Evolutionary conservation across 2,797 vertebrate genomes (phyloP).

Genomic region (Pempheris klunzingeri): DNA sequence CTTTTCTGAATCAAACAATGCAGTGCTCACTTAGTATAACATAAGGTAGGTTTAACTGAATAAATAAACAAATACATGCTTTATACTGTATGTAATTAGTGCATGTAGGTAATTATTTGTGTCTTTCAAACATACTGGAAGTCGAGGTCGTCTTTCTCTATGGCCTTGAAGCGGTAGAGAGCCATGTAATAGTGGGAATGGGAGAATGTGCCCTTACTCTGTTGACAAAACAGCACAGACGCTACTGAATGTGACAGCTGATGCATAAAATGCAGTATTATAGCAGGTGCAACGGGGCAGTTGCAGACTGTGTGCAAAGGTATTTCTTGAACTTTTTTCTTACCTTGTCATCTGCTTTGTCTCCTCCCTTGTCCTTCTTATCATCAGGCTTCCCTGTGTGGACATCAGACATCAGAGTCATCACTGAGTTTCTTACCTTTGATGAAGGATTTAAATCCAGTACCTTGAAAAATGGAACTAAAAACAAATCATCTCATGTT

Average conservation of each 20-base stretch:
- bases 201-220: constrained; percentile 89
- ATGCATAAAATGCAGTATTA: not conserved
- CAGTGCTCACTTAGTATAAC: not conserved
- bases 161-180: constrained; percentile 96
- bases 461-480: not conserved
- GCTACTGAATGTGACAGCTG: not conserved
- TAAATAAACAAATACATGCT: not conserved
- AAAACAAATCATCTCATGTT: not conserved
- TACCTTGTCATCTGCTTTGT: constrained; percentile 93
- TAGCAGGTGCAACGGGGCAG: not conserved
- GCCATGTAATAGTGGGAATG: constrained; percentile 96
- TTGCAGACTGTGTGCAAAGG: too few species aligned
- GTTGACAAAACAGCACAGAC: constrained; percentile 70
- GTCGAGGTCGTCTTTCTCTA: constrained; percentile 97
- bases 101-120: not conserved
- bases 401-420: constrained; percentile 13
- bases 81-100: not conserved
- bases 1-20: not conserved
- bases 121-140: constrained; percentile 89
- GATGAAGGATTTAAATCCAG: not conserved
- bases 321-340: too few species aligned
- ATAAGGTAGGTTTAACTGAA: not conserved
- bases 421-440: not conserved
- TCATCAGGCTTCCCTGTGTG: constrained; percentile 90
- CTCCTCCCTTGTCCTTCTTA: constrained; percentile 93